A percentile compares a stretch with the other conserved stretches of the same genome.
Conservation (phyloP, 1,140 invertebrate genomes). For the Battus philenor region DNA sequence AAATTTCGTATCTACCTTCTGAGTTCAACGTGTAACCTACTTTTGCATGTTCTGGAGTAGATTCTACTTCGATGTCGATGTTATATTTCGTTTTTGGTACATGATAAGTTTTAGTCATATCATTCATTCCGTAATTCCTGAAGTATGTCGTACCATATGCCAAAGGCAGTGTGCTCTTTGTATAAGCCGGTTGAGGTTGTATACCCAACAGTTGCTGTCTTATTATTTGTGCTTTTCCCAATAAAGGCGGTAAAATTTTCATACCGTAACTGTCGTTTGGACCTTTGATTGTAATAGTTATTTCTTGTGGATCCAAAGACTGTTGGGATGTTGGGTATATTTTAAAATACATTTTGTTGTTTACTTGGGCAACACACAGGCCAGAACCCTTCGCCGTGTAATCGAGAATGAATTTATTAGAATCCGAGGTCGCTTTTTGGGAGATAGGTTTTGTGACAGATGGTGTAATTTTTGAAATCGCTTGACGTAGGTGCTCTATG, state of each 20-base stretch:
- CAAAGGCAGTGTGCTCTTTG: constrained; percentile 57
- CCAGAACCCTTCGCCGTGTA: constrained; percentile 78
- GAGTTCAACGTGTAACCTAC: constrained; percentile 57
- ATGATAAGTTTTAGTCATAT: constrained; percentile 66
- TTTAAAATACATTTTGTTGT: constrained; percentile 71
- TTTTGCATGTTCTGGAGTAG: constrained; percentile 50
- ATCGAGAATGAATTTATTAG: constrained; percentile 61
- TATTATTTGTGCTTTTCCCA: constrained; percentile 66
- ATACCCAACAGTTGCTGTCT: constrained; percentile 62
- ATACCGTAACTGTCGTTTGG: constrained; percentile 67
- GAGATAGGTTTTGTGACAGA: constrained; percentile 51
- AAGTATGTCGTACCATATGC: constrained; percentile 61
- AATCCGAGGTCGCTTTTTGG: constrained; percentile 43
- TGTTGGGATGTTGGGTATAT: constrained; percentile 73
- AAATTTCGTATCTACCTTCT: constrained; percentile 69
- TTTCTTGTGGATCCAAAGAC: constrained; percentile 66
- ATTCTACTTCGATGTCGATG: constrained; percentile 61
- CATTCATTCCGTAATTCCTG: constrained; percentile 58
- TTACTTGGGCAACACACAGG: constrained; percentile 71
- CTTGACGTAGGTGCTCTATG: constrained; percentile 62
- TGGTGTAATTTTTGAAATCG: constrained; percentile 62
- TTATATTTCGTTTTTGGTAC: constrained; percentile 68
- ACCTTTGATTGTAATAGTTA: constrained; percentile 68
- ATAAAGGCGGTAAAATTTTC: constrained; percentile 54
- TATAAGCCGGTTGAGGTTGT: constrained; percentile 45